These are phyloP conservation scores for Gallinago solitaria DNA, from an alignment of 2,797 vertebrate genomes.

Conservation along the genomic window DNA sequence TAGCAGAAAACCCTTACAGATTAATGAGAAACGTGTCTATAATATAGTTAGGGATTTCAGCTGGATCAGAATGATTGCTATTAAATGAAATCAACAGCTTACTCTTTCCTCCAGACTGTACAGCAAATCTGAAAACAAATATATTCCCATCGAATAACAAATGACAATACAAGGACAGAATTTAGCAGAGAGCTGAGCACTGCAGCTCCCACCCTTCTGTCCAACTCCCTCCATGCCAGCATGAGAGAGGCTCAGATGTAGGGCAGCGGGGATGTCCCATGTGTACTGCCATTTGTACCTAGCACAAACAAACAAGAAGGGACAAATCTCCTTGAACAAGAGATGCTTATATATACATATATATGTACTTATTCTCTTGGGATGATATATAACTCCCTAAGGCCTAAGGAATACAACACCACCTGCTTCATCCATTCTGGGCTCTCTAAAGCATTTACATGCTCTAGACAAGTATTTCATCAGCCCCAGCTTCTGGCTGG, in stretches of 20 bases:
- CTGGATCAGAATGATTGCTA: background rate
- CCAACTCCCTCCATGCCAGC: background rate
- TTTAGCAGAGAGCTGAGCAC: background rate
- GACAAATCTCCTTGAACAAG: background rate
- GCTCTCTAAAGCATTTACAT: background rate
- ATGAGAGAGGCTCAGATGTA: background rate
- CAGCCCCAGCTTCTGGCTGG: background rate
- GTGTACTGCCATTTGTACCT: background rate
- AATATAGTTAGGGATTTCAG: slow-evolving; percentile 6
- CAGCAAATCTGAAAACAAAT: background rate
- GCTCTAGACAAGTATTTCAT: background rate
- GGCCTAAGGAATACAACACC: background rate
- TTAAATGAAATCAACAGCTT: slow-evolving; percentile 23
- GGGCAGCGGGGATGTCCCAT: fast-evolving
- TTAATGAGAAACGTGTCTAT: slow-evolving; percentile 10
- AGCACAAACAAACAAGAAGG: background rate
- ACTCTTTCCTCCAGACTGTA: background rate
- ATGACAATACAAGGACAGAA: background rate
- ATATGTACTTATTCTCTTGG: background rate
- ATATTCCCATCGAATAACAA: background rate
- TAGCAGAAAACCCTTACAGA: background rate
- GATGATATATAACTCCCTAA: background rate
- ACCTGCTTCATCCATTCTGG: background rate
- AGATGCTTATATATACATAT: background rate
- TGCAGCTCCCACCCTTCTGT: background rate